Evolutionary conservation across 1,140 invertebrate genomes (phyloP).

Genomic region (Philopotamus ludificatus): DNA sequence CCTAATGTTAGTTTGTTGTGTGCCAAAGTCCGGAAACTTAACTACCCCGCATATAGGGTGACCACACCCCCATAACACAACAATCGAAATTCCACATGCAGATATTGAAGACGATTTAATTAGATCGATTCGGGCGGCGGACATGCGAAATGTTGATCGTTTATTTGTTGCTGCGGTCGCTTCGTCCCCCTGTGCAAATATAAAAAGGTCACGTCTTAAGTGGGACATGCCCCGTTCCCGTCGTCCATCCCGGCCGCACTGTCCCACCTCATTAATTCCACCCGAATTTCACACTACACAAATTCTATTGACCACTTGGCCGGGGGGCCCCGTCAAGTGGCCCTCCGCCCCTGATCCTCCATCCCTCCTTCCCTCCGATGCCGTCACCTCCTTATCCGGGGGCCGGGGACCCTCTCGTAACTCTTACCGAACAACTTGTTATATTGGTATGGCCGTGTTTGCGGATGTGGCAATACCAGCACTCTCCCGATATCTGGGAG

Average conservation of each 20-base stretch:
- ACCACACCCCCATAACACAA: not conserved
- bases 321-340: conserved; percentile 18
- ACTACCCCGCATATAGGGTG: conserved; percentile 24
- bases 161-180: too few species aligned
- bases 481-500: too few species aligned
- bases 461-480: conserved; percentile 19
- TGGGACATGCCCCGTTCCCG: not conserved
- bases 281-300: conserved; percentile 42
- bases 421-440: conserved; percentile 20
- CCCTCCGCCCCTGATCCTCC: conserved; percentile 21
- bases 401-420: conserved; percentile 1
- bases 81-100: not conserved
- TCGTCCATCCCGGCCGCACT: conserved; percentile 14
- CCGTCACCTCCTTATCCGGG: not conserved
- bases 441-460: conserved; percentile 16
- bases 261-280: conserved; percentile 42
- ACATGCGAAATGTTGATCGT: too few species aligned
- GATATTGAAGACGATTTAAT: not conserved
- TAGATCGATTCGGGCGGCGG: not conserved
- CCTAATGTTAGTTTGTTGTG: conserved; percentile 35
- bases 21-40: conserved; percentile 33
- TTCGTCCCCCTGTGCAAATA: too few species aligned
- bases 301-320: conserved; percentile 41
- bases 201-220: not conserved
- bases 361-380: not conserved